phyloP scores from a whole-genome alignment of 1,140 invertebrate species.

The Drosophila lini region DNA sequence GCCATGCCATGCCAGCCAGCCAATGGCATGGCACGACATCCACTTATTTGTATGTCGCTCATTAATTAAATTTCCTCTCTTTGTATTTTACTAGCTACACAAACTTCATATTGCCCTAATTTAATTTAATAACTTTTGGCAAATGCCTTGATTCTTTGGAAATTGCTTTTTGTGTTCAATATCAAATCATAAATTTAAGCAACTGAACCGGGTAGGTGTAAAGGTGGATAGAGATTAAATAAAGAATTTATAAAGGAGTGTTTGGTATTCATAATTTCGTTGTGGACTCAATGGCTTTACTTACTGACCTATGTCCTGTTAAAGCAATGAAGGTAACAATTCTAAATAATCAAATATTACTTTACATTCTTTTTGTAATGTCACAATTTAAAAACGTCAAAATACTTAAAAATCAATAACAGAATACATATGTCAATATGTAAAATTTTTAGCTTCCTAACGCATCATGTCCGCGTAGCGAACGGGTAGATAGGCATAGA shows the following conservation, averaged over 20 bases:
- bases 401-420: slow-evolving; percentile 10
- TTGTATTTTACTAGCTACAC: neutral
- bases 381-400: too few relatives aligned
- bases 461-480: slow-evolving; percentile 28
- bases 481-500: slow-evolving; percentile 44
- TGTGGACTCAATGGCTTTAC: too few relatives aligned
- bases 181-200: neutral
- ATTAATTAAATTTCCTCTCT: slow-evolving; percentile 68
- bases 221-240: too few relatives aligned
- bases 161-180: neutral
- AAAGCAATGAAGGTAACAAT: too few relatives aligned
- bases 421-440: too few relatives aligned
- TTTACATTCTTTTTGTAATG: too few relatives aligned
- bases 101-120: neutral
- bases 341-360: too few relatives aligned
- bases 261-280: too few relatives aligned
- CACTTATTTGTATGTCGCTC: slow-evolving; percentile 58
- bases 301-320: too few relatives aligned
- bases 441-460: neutral
- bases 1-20: slow-evolving; percentile 36
- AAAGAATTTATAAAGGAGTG: too few relatives aligned
- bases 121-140: neutral
- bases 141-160: neutral
- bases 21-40: slow-evolving; percentile 38
- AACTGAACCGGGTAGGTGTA: too few relatives aligned